phyloP scores from a whole-genome alignment of 2,888 invertebrate genomes.

The Dichetophora obliterata region DNA sequence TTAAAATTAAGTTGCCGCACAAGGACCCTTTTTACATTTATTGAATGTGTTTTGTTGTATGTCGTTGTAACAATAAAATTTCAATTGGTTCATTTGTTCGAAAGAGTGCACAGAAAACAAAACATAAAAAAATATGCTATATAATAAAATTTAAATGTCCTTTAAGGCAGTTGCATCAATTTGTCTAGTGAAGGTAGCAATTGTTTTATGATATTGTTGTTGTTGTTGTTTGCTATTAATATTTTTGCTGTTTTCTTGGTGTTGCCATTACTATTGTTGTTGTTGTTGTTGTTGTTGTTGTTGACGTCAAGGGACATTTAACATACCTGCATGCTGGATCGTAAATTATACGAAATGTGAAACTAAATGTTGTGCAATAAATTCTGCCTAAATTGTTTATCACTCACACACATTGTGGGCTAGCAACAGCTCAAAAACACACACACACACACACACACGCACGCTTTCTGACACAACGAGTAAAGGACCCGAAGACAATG shows the following conservation, averaged over 20 bases:
- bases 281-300: conserved; percentile 28
- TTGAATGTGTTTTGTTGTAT: neutral
- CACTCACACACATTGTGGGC: conserved; percentile 35
- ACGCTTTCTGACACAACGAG: neutral
- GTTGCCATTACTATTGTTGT: conserved; percentile 32
- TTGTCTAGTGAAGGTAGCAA: conserved; percentile 12
- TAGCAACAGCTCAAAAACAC: neutral
- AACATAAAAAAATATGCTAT: neutral
- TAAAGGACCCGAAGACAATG: conserved; percentile 16
- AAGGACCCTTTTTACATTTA: neutral
- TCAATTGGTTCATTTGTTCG: conserved; percentile 13
- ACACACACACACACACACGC: conserved; percentile 4
- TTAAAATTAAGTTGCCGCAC: neutral
- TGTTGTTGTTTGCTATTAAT: conserved; percentile 32
- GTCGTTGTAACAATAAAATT: neutral
- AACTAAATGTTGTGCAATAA: conserved; percentile 53
- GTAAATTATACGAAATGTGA: conserved; percentile 49
- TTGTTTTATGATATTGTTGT: conserved; percentile 22
- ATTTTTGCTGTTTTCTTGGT: conserved; percentile 6
- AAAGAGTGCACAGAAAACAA: neutral
- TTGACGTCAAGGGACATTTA: conserved; percentile 51
- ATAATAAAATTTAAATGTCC: conserved; percentile 19
- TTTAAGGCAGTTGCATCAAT: conserved; percentile 20
- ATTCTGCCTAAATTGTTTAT: conserved; percentile 54
- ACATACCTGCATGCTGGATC: conserved; percentile 51